phyloP scores from a whole-genome alignment of 2,113 vertebrate species.

The Microcebus griseorufus region DNA sequence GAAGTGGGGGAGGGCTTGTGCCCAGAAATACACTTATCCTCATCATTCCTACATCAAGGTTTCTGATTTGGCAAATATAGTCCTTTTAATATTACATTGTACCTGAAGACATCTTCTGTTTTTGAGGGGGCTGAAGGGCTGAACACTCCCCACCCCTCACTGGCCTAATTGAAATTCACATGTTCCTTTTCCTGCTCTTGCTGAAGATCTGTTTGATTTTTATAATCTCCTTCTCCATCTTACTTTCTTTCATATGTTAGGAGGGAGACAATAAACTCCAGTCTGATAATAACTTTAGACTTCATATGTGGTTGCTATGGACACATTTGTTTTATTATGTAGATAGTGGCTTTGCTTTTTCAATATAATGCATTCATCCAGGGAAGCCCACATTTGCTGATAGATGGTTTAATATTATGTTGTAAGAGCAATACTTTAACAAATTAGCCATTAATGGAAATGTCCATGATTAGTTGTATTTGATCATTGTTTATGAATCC shows the following conservation, averaged over 20 bases:
- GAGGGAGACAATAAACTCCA: conserved; percentile 30
- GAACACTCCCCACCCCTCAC: background rate
- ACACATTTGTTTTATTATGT: conserved; percentile 36
- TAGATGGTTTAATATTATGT: conserved; percentile 12
- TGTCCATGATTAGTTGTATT: background rate
- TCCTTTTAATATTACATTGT: background rate
- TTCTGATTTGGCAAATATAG: background rate
- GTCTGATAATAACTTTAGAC: conserved; percentile 42
- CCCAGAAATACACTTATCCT: background rate
- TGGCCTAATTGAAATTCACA: background rate
- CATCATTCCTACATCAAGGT: background rate
- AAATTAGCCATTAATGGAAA: conserved; percentile 44
- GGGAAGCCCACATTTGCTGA: conserved; percentile 42
- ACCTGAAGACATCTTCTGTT: background rate
- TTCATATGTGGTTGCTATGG: conserved; percentile 23
- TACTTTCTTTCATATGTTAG: conserved; percentile 48
- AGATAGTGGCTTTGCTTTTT: conserved; percentile 57
- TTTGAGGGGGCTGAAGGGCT: background rate
- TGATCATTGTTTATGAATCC: background rate
- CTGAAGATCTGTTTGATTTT: conserved; percentile 41
- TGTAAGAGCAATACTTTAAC: conserved; percentile 38
- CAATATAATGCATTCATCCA: conserved; percentile 8
- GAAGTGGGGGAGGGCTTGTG: background rate
- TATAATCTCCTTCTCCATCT: conserved; percentile 21
- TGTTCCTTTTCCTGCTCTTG: background rate